A percentile compares a stretch with the other conserved stretches of the same genome.
These are phyloP conservation scores for Botia kubotai DNA, from an alignment of 2,797 vertebrate genomes.

Conservation along the genomic window DNA sequence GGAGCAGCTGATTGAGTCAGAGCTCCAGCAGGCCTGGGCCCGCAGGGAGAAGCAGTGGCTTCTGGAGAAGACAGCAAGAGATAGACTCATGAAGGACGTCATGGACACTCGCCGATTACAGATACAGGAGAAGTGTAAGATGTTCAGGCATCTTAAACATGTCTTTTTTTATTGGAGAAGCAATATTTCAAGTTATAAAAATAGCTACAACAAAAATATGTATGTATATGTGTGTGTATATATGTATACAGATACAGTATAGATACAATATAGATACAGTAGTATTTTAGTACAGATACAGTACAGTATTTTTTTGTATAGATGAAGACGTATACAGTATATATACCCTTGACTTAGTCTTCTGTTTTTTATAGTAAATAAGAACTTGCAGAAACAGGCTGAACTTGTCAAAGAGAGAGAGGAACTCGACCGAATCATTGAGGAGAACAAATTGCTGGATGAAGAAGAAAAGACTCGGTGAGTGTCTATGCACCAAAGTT, in stretches of 20 bases:
- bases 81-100: constrained; percentile 81
- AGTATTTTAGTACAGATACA: no score
- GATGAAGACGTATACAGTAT: no score
- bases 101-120: constrained; percentile 80
- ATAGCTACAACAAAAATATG: no score
- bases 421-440: constrained; percentile 68
- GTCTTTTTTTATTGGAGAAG: not conserved
- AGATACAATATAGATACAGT: no score
- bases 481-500: not conserved
- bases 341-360: no score
- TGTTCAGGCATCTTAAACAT: not conserved
- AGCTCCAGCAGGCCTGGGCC: constrained; percentile 72
- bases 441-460: constrained; percentile 73
- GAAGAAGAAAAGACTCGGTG: constrained; percentile 79
- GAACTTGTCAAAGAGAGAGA: constrained; percentile 75
- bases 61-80: constrained; percentile 75
- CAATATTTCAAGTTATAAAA: no score
- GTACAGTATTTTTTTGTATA: no score
- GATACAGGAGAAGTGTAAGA: constrained; percentile 86
- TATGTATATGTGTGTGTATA: no score
- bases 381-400: constrained; percentile 75
- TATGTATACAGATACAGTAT: no score
- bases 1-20: constrained; percentile 76
- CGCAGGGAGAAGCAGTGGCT: constrained; percentile 71
- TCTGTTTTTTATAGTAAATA: constrained; percentile 73